Base-by-base conservation (phyloP, 2,888 invertebrate species). In the Drosophila differens region DNA sequence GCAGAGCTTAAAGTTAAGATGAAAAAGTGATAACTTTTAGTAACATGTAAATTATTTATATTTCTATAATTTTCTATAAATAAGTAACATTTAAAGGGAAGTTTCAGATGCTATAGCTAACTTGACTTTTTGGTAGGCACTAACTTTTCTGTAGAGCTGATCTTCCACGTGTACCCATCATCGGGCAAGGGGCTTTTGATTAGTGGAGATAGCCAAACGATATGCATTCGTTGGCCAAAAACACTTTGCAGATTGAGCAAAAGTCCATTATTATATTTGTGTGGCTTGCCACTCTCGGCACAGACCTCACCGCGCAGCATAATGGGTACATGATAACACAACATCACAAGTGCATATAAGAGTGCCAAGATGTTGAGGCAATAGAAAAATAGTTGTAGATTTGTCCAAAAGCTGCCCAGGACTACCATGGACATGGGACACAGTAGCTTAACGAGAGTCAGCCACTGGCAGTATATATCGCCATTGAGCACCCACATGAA, bases 171-270 rank as follows among this genome's bases (percentile, higher is more conserved):
- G 22, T 96, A 93, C 6, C 98, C 98, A 94, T 98, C 95, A 57
- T 96, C 95, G 28, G 96, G 96, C 62, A 98, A 94, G 60, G 95
- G 94, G 74, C 98, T 98, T 28, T 93, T 83, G 39, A 97, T 93
- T 91, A 97, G 96, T 6, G 98, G 98, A 66, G 95, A 96, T 52
- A 98, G 86, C 96, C 97, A 97, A 33, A 96, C 95, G 41, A 97
- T 91, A 86, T 96, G 95, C 98, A 98, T 98, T 63, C 94, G 95
- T 25, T 95, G 92, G 7, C 98, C 98, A 91, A 98, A 95, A 4
- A 96, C 96, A 85, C 96, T 95, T 70, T 94, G 94, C 22, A 98
- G 76, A 94, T 98, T 98, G 58, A 93, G 91, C 81, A 94, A 94
- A 94, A 95, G 95, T 7, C 97, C 97, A 62, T 95, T 94, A 93